Evolutionary conservation across 2,888 invertebrate genomes (phyloP).

Genomic region (Drosophila testacea): DNA sequence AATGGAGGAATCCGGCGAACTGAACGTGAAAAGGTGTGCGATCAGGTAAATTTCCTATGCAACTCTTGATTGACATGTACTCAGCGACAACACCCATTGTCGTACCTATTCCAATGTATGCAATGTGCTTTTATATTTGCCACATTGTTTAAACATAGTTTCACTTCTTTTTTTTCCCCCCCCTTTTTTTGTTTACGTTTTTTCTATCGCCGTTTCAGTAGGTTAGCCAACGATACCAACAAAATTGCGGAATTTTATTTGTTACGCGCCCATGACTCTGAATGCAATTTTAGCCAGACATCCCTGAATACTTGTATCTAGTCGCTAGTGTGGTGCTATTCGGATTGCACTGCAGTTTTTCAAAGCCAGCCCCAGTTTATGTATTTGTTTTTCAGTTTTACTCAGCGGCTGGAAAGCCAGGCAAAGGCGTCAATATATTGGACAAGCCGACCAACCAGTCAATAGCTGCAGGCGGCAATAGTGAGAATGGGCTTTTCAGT

Average conservation of each 20-base stretch:
- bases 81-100: slow-evolving; percentile 18
- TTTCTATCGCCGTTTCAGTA: slow-evolving; percentile 30
- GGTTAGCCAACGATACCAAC: slow-evolving; percentile 51
- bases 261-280: slow-evolving; percentile 71
- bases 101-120: not conserved
- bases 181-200: not conserved
- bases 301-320: slow-evolving; percentile 18
- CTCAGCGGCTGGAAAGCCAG: slow-evolving; percentile 15
- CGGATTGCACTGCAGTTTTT: slow-evolving; percentile 60
- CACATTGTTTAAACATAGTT: slow-evolving; percentile 19
- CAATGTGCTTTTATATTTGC: slow-evolving; percentile 15
- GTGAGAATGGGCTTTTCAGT: slow-evolving; percentile 34
- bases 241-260: slow-evolving; percentile 70
- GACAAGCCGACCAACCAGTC: slow-evolving; percentile 30
- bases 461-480: slow-evolving; percentile 65
- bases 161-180: slow-evolving; percentile 5
- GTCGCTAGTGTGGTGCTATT: slow-evolving; percentile 16
- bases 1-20: slow-evolving; percentile 2
- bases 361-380: slow-evolving; percentile 40
- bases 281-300: slow-evolving; percentile 62
- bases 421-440: slow-evolving; percentile 58
- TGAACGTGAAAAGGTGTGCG: slow-evolving; percentile 39
- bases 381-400: slow-evolving; percentile 49
- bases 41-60: slow-evolving; percentile 41
- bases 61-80: slow-evolving; percentile 55